Base-by-base conservation (phyloP, 2,888 invertebrate species). In the Anaspis maculata region DNA sequence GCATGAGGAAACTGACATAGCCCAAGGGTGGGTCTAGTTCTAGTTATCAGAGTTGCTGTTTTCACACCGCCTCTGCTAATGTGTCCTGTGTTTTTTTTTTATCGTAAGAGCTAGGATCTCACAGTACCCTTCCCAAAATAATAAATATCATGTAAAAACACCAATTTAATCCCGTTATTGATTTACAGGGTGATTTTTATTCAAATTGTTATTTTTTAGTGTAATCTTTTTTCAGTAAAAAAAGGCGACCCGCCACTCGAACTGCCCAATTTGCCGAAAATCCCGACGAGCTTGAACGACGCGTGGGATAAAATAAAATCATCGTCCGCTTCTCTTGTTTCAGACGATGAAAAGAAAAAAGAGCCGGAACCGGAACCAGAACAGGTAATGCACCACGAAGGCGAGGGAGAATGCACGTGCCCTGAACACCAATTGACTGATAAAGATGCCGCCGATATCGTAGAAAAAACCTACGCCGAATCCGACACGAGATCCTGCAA, bases 191-290 rank as follows among this genome's bases (percentile, higher is more conserved):
- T n/a, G n/a, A 24, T 24, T 24, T 7, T 24, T 24, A 24, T 24
- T 5, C 12, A 24, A 5, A 24, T 15, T 15, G 13, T 14, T 5
- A 27, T 2, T 3, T 27, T 27, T 14, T 9, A 27, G 9, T 6
- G 4, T 5, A 24, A 7, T 24, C 4, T 29, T 28, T 39, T 59
- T 65, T 42, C 63, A 81, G 80, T 79, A 44, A 80, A 79, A 67
- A 79, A 79, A 16, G 80, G 77, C 32, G 79, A 79, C 51, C 73
- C 74, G 32, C 75, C 77, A 59, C 66, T 76, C 44, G 74, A 77
- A 42, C 68, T 79, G 47, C 76, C 78, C 25, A 71, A 74, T 49
- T 55, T 66, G 41, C 65, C 79, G 46, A 70, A 72, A 61, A 55
- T 77, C 25, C 79, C 79, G 12, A 69, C 70, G 52, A 72, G 71